Conservation (phyloP, 2,797 vertebrate genomes). For the Channallabes apus region DNA sequence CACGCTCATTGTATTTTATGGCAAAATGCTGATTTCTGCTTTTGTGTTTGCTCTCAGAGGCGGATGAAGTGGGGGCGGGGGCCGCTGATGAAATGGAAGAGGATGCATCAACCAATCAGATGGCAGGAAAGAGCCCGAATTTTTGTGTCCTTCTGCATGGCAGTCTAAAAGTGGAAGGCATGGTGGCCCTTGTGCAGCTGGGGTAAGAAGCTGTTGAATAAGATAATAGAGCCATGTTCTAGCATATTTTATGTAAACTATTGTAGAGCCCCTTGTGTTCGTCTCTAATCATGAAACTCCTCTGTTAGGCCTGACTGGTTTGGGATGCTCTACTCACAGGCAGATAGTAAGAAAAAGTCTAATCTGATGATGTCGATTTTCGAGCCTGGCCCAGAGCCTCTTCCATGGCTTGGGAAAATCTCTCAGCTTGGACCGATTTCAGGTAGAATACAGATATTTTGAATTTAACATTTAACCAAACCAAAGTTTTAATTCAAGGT, state of each 20-base stretch:
- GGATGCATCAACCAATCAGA: conserved; percentile 92
- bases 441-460: conserved; percentile 75
- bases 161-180: conserved; percentile 97
- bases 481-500: not conserved
- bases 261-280: not conserved
- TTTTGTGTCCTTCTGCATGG: conserved; percentile 97
- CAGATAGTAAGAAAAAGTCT: conserved; percentile 99
- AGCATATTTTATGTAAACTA: not conserved
- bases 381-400: conserved; percentile 88
- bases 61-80: conserved; percentile 89
- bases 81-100: conserved; percentile 91
- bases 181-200: conserved; percentile 95
- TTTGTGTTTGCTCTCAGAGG: conserved; percentile 31
- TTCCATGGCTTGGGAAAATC: conserved; percentile 95
- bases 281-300: conserved; percentile 19
- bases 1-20: not conserved
- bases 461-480: not conserved
- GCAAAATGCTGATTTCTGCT: conserved; percentile 19
- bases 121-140: conserved; percentile 96
- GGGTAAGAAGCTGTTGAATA: conserved; percentile 75
- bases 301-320: conserved; percentile 87
- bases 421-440: conserved; percentile 93
- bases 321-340: conserved; percentile 98
- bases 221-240: not conserved
- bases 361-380: conserved; percentile 99